Base-by-base conservation (phyloP, 2,113 vertebrate genomes). In the Bubo scandiacus region DNA sequence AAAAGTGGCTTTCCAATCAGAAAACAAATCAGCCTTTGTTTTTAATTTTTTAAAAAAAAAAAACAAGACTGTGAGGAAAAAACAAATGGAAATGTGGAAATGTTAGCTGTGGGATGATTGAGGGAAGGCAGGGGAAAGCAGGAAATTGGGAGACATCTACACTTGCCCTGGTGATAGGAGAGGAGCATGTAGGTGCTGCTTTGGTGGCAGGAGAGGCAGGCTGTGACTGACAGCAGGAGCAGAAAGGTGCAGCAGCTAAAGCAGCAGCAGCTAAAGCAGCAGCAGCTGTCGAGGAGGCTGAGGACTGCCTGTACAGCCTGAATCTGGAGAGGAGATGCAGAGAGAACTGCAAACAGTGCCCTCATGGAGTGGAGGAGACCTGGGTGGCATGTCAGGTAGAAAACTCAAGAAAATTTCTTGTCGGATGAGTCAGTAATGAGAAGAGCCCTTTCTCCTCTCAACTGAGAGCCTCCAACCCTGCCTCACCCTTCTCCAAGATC, bases 311-410 rank as follows among this genome's bases (percentile, higher is more conserved):
- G 11, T 38, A 16, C 19, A 10, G 47, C 21, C 43, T 0, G 0
- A 7, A 8, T 15, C 10, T 79, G 61, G 32, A 71, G 45, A n/a
- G n/a, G n/a, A 49, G 49, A n/a, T 38, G 26, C 38, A 27, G 32
- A 55, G 40, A 73, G 25, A n/a, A 34, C 38, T 51, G 72, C 7
- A 12, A 12, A 29, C 5, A 17, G 11, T 47, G n/a, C 11, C 15
- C 54, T 58, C 16, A 6, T 0, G 0, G 65, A 57, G 42, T 3
- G 4, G 65, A 32, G n/a, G n/a, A 81, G 30, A 57, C 17, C 15
- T 11, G 15, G 34, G 25, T 77, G 40, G 25, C 6, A 36, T 70
- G 36, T 75, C 62, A 54, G 17, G 32, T 55, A 61, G 55, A 88
- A 55, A 91, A 65, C 16, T 70, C 4, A 8, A 45, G 47, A 58